These are phyloP conservation scores for Macropus fuliginosus DNA, from an alignment of 2,797 vertebrate species.

Conservation along the genomic window DNA sequence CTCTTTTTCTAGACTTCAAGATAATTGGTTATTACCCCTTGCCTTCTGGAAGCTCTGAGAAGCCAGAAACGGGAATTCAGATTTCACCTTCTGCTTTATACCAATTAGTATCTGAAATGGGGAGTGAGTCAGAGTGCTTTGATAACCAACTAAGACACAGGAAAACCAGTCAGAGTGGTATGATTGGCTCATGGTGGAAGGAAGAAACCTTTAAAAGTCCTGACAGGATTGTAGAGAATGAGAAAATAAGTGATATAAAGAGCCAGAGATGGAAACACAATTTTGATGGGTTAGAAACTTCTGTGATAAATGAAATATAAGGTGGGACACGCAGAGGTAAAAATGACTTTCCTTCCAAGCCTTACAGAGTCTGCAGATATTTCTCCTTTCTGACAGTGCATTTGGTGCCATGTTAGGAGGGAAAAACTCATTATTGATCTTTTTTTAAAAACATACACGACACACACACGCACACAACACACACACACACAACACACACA, in stretches of 20 bases:
- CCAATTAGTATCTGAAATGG: conserved; percentile 59
- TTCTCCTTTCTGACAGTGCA: conserved; percentile 57
- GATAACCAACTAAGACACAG: conserved; percentile 28
- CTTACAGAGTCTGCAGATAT: conserved; percentile 3
- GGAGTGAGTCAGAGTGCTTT: conserved; percentile 57
- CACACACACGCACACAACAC: background rate
- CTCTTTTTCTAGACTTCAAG: conserved; percentile 44
- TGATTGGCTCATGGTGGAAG: conserved; percentile 34
- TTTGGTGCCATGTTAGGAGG: conserved; percentile 28
- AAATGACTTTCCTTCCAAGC: conserved; percentile 25
- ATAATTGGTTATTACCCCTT: background rate
- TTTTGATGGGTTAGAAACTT: background rate
- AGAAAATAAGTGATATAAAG: background rate
- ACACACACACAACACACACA: background rate
- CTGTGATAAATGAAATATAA: background rate
- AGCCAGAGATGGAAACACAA: conserved; percentile 52
- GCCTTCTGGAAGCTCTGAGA: conserved; percentile 71
- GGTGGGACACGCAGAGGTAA: conserved; percentile 44
- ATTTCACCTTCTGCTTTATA: conserved; percentile 49
- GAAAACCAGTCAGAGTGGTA: background rate
- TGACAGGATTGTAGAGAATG: conserved; percentile 8
- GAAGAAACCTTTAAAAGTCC: conserved; percentile 61
- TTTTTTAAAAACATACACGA: background rate
- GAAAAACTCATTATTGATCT: background rate
- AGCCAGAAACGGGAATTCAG: conserved; percentile 10